A percentile compares a stretch with the other conserved stretches of the same genome.
Conservation (phyloP, 2,797 vertebrate species). For the Lepilemur ruficaudatus region DNA sequence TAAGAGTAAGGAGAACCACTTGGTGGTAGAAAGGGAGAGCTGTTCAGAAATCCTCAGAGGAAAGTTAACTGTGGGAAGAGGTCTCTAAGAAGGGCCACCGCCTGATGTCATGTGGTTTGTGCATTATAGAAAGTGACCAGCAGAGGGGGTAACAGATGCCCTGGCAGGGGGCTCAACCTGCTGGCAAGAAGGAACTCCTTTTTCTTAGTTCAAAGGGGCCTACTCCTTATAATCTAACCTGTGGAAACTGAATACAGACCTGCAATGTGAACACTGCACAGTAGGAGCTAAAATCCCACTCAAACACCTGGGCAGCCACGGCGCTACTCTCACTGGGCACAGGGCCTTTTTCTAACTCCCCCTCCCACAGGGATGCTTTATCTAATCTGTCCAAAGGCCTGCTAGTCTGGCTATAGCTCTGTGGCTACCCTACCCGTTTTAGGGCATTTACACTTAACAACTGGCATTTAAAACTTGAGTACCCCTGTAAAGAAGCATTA, state of each 20-base stretch:
- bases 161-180: accelerated
- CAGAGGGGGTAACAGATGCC: neutral
- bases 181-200: neutral
- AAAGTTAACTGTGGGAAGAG: neutral
- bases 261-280: neutral
- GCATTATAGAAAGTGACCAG: neutral
- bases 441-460: neutral
- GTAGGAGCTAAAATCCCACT: neutral
- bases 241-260: neutral
- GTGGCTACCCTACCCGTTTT: neutral
- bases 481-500: neutral
- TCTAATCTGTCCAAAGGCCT: neutral
- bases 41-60: neutral
- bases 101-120: accelerated
- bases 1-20: neutral
- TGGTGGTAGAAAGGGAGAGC: neutral
- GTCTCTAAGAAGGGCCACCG: neutral
- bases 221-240: neutral
- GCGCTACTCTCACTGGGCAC: accelerated
- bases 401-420: neutral
- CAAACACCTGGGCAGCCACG: too few species aligned
- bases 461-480: neutral
- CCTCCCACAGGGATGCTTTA: neutral
- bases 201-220: neutral
- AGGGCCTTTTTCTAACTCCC: neutral